phyloP scores from a whole-genome alignment of 2,797 vertebrate genomes.

The Peromyscus nudipes region DNA sequence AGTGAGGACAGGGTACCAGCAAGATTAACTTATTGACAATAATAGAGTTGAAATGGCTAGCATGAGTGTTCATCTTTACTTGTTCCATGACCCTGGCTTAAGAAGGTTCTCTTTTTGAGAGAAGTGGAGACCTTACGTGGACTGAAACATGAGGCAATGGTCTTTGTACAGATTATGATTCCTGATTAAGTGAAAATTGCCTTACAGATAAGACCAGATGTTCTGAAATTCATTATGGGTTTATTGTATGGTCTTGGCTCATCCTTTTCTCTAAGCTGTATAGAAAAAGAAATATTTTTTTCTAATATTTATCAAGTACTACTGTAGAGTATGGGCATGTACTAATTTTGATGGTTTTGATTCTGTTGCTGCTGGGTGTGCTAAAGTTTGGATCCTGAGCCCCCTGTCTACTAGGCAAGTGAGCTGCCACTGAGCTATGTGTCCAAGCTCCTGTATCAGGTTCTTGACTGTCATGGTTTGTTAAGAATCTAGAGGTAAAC shows the following conservation, averaged over 20 bases:
- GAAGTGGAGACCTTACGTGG: neutral
- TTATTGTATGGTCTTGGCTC: neutral
- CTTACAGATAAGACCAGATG: neutral
- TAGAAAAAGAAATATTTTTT: neutral
- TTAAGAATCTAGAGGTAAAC: neutral
- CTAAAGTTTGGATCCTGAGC: neutral
- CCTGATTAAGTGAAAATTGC: neutral
- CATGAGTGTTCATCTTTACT: neutral
- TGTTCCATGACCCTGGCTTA: neutral
- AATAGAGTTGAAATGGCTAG: neutral
- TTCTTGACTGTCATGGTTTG: neutral
- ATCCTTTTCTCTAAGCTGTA: neutral
- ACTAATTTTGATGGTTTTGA: neutral
- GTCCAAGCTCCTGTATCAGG: neutral
- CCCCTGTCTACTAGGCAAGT: neutral
- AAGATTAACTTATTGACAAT: conserved; percentile 35
- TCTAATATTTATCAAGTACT: neutral
- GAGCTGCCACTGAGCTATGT: neutral
- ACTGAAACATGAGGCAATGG: neutral
- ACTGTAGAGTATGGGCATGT: neutral
- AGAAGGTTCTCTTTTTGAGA: neutral
- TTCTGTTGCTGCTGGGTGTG: neutral
- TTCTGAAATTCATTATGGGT: neutral
- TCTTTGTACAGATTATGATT: neutral
- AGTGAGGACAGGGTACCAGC: neutral